Conservation (phyloP, 2,113 vertebrate genomes). For the Addax nasomaculatus region DNA sequence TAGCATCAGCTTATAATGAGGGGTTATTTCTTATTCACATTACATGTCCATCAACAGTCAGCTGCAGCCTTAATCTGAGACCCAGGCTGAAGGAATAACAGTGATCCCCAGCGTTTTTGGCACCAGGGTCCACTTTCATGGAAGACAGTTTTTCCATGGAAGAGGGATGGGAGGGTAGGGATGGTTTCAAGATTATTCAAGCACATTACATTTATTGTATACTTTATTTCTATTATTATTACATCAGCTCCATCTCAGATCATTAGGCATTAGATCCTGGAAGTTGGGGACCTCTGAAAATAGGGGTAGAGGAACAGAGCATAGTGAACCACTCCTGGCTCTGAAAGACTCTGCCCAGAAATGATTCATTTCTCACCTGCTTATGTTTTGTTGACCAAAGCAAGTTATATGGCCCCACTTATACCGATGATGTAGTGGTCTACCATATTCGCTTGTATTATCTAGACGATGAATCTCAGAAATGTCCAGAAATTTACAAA, state of each 20-base stretch:
- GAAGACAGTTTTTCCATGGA: background rate
- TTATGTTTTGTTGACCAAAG: background rate
- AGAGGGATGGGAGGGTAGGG: background rate
- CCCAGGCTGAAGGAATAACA: background rate
- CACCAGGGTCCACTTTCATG: background rate
- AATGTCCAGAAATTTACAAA: background rate
- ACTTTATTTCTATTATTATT: background rate
- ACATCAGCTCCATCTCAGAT: background rate
- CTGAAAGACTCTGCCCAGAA: background rate
- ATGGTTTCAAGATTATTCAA: background rate
- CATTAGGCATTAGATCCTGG: background rate
- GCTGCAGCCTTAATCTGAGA: background rate
- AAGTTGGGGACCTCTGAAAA: background rate
- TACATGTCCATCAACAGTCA: background rate
- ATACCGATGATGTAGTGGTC: background rate
- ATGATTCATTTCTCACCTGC: background rate
- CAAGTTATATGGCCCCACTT: background rate
- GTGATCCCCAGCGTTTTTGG: background rate
- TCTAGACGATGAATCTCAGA: background rate
- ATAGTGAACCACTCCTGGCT: fast-evolving
- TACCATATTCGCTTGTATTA: background rate
- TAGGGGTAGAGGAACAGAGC: background rate
- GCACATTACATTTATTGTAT: background rate
- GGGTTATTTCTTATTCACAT: background rate
- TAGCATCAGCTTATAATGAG: background rate